Evolutionary conservation across 2,113 vertebrate species (phyloP).

Genomic region (Tyto alba): DNA sequence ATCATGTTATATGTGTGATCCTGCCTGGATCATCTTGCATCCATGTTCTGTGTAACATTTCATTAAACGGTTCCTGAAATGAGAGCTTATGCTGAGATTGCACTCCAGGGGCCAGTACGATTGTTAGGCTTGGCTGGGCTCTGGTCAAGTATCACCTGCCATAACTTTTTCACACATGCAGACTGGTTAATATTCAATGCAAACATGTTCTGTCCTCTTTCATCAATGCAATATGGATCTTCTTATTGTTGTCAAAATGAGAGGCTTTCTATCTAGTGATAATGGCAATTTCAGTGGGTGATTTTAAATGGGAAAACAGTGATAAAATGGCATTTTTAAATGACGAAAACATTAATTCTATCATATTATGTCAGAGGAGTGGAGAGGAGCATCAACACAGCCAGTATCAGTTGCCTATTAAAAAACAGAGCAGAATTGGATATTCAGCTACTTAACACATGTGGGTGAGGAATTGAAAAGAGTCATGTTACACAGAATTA

Average conservation of each 20-base stretch:
- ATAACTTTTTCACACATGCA: neutral
- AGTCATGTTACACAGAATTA: neutral
- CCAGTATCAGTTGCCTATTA: neutral
- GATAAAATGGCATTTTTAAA: neutral
- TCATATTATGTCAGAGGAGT: accelerated
- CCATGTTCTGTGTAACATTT: neutral
- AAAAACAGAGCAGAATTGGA: neutral
- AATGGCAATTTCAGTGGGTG: neutral
- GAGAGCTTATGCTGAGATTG: neutral
- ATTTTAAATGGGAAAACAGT: neutral
- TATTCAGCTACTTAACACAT: neutral
- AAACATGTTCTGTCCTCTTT: neutral
- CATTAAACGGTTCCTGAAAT: neutral
- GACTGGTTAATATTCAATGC: neutral
- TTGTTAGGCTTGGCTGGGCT: neutral
- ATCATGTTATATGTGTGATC: neutral
- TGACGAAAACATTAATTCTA: neutral
- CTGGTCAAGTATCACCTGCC: neutral
- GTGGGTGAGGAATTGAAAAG: neutral
- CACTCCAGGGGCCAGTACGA: neutral
- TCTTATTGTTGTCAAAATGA: neutral
- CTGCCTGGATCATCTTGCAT: neutral
- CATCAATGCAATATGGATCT: neutral
- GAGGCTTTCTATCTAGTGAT: neutral
- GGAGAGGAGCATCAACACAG: neutral